Conservation (phyloP, 2,797 vertebrate genomes). For the Mus spretus region DNA sequence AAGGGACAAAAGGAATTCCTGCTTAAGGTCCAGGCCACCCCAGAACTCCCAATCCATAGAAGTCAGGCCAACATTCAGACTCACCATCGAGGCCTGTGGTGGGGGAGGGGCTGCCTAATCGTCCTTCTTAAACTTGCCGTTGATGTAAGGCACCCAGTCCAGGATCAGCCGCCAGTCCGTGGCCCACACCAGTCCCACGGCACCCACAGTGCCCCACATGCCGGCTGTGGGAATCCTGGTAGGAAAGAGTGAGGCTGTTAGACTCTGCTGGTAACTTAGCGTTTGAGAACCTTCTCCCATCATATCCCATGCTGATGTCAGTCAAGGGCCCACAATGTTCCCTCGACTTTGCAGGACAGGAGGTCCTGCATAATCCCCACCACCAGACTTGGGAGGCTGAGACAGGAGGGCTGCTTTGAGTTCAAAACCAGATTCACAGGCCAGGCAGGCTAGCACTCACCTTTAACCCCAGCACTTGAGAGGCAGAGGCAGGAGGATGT, state of each 20-base stretch:
- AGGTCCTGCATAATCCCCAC: neutral
- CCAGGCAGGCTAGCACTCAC: too few species aligned
- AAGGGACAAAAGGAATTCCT: neutral
- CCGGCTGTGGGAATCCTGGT: conserved; percentile 91
- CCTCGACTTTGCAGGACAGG: neutral
- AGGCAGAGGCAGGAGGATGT: neutral
- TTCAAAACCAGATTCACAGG: too few species aligned
- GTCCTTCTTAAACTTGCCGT: conserved; percentile 94
- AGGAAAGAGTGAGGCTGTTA: neutral
- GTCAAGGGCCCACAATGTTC: neutral
- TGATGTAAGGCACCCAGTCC: conserved; percentile 96
- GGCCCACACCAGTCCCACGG: conserved; percentile 92
- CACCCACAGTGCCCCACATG: conserved; percentile 91
- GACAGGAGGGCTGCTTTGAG: neutral
- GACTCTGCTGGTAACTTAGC: neutral
- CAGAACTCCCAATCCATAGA: neutral
- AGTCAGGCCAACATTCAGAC: conserved; percentile 11
- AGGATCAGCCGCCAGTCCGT: conserved; percentile 95
- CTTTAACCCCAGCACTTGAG: neutral
- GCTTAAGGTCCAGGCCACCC: rapidly evolving
- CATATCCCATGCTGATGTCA: neutral
- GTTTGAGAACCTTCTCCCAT: neutral
- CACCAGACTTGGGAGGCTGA: neutral
- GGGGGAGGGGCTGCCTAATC: conserved; percentile 85
- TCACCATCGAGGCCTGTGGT: conserved; percentile 67